These are phyloP conservation scores for Cataglyphis hispanica DNA, from an alignment of 1,140 invertebrate species.

Conservation along the genomic window DNA sequence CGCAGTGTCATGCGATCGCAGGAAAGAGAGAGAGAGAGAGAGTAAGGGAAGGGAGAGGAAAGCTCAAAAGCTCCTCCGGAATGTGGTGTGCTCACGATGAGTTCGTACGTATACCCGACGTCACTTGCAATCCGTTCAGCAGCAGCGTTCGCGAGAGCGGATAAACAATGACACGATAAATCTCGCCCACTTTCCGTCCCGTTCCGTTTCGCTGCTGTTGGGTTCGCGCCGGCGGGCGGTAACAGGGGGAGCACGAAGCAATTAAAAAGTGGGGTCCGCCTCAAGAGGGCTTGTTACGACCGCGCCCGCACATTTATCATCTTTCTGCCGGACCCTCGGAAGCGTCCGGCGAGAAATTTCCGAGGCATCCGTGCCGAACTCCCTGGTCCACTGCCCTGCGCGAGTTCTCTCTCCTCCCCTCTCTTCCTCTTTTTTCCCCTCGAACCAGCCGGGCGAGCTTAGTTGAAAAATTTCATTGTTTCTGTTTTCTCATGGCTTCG, in stretches of 20 bases:
- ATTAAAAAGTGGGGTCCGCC: slow-evolving; percentile 84
- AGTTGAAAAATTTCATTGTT: slow-evolving; percentile 74
- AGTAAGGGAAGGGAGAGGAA: neutral
- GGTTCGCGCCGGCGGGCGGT: slow-evolving; percentile 19
- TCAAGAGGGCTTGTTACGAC: slow-evolving; percentile 82
- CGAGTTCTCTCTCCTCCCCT: neutral
- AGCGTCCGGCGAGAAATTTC: slow-evolving; percentile 67
- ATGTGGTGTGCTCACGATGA: slow-evolving; percentile 45
- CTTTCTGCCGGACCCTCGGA: slow-evolving; percentile 76
- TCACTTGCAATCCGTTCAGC: slow-evolving; percentile 62
- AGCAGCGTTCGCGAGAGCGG: slow-evolving; percentile 51
- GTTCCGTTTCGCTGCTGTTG: slow-evolving; percentile 10
- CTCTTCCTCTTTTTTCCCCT: neutral
- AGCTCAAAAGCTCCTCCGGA: slow-evolving; percentile 49
- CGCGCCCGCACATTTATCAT: slow-evolving; percentile 83
- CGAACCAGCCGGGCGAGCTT: slow-evolving; percentile 45
- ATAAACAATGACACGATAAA: slow-evolving; percentile 75
- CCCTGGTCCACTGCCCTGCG: slow-evolving; percentile 14
- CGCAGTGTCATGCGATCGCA: slow-evolving; percentile 21
- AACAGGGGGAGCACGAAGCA: slow-evolving; percentile 75
- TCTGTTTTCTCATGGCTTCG: slow-evolving; percentile 64
- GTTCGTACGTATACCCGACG: slow-evolving; percentile 62
- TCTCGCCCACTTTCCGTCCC: slow-evolving; percentile 57
- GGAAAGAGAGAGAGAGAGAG: neutral
- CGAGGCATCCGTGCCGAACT: slow-evolving; percentile 61